Evolutionary conservation across 2,113 vertebrate species (phyloP).

Genomic region (Pelecanus crispus): DNA sequence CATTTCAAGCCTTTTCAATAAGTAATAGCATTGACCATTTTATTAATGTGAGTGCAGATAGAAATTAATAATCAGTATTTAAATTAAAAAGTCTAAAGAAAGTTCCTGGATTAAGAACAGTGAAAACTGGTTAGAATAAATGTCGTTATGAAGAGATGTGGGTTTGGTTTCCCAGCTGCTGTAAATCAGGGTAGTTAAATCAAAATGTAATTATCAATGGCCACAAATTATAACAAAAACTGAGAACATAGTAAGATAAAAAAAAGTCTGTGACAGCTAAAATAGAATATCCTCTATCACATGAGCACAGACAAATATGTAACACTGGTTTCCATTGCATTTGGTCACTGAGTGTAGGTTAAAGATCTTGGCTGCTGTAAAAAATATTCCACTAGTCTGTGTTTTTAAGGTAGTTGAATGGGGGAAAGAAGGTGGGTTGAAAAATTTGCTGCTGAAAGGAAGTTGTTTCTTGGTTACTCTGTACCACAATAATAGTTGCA

Average conservation of each 20-base stretch:
- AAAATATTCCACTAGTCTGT: not conserved
- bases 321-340: not conserved
- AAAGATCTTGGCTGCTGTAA: not conserved
- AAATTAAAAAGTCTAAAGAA: not conserved
- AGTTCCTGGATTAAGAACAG: not conserved
- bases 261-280: not conserved
- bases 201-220: not conserved
- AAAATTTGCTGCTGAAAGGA: not conserved
- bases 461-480: not conserved
- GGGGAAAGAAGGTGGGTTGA: not conserved
- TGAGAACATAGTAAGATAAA: not conserved
- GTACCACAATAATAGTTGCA: not conserved
- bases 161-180: not conserved
- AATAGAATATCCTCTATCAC: not conserved
- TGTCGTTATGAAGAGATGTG: not conserved
- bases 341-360: not conserved
- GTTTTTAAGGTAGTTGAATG: not conserved
- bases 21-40: not conserved
- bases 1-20: not conserved
- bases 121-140: not conserved
- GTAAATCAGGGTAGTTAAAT: not conserved
- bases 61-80: not conserved
- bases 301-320: not conserved
- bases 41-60: not conserved
- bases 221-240: not conserved